Evolutionary conservation across 2,888 invertebrate species (phyloP), one percentile per base, ranked within the genome.

Genomic region (Dione juno): DNA sequence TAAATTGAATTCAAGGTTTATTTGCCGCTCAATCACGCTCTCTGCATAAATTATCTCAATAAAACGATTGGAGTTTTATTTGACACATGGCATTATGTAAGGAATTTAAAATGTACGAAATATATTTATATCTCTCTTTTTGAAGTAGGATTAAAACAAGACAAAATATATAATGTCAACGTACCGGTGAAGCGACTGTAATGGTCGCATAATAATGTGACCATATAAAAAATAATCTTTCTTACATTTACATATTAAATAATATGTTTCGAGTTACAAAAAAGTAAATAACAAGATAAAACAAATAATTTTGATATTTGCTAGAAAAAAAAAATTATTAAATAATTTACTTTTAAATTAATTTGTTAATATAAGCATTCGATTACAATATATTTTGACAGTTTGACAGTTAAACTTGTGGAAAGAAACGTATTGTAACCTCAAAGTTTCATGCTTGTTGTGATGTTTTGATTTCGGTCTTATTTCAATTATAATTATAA

Each of bases 1-100:
- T 53, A 41, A 59, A 67, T 71, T 71, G 19, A 65, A 71, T 71
- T 68, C 65, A 53, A 66, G 68, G 54, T 48, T 53, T 40, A 66
- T 66, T 71, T 71, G 71, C 71, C 71, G 71, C 71, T 71, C 68
- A 71, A 66, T 50, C 50, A 37, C 43, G 40, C 14, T 19, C 64
- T 16, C 16, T 52, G 53, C 61, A 54, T 68, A 66, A 68, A 66
- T 61, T 71, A 71, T 19, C 45, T 40, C 16, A 41, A 61, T 57
- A 21, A 61, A 66, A 61, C 61, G 37, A 70, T 50, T 41, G 58
- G 40, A n/a, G 40, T 50, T 50, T 48, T 58, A 58, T 61, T 66
- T 66, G 70, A 66, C 61, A 66, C 19, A 45, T 59, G 43, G 50
- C 59, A 19, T 61, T 43, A 61, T 48, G 52, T 54, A 64, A 57